Evolutionary conservation across 2,888 invertebrate species (phyloP), one percentile per base, ranked within the genome.

Genomic region (Alitta virens): DNA sequence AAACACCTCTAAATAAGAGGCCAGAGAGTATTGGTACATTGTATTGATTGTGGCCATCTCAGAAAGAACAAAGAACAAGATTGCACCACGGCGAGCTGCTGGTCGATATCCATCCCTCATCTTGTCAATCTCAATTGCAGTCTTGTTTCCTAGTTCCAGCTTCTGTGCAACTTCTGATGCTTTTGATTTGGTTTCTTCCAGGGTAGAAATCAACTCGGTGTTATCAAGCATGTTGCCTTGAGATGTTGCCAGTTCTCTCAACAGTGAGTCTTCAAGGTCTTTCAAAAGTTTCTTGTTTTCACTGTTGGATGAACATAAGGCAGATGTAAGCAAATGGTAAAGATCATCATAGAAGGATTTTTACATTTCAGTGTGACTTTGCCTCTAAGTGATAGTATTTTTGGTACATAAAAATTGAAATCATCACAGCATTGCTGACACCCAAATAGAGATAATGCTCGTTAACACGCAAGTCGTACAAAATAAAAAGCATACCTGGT

Each of bases 191-290:
- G 94, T 92, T 69, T 92, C 91, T 74, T 95, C 94, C 57, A 95
- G 83, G 0, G 93, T 94, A 65, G 88, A 85, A 18, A 95, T 88
- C 9, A 94, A 84, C 72, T 94, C 94, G 0, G 89, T 88, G 72
- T 95, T 94, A 77, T 95, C 94, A 75, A 95, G 83, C 92, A 95
- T 94, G 82, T 93, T 94, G 18, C 94, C 94, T 0, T 90, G 89
- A 0, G 92, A 91, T 0, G 90, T 90, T 1, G 93, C 90, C 71
- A 95, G 84, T 77, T 94, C 93, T 53, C 90, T 83, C 1, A 95
- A 84, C 58, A 95, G 82, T 0, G 91, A 91, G 78, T 94, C 91
- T 76, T 95, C 94, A 0, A 95, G 83, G 51, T 90, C 88, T 60
- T 91, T 89, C 56, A 95, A 84, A 2, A 93, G 82, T 72, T 88